Conservation (phyloP, 2,797 vertebrate species). For the Anguilla marmorata region DNA sequence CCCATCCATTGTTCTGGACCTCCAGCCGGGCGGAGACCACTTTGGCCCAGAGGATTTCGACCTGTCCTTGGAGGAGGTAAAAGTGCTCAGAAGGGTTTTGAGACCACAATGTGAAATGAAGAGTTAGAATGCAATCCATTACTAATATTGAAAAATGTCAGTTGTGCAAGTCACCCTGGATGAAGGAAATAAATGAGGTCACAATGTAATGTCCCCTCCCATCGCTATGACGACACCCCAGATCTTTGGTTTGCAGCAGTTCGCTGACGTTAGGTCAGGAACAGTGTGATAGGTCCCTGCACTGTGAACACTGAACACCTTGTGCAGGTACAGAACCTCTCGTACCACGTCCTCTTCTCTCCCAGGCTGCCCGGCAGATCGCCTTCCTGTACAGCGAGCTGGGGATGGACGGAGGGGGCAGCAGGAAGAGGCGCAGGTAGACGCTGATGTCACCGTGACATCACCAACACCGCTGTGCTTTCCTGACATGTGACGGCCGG, state of each 20-base stretch:
- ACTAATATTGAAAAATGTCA: neutral
- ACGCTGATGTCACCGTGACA: neutral
- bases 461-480: no score
- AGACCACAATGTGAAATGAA: neutral
- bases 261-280: neutral
- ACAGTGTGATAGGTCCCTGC: neutral
- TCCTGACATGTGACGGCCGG: neutral
- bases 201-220: neutral
- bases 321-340: no score
- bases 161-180: neutral
- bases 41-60: constrained; percentile 77
- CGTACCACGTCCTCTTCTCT: constrained; percentile 42
- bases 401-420: constrained; percentile 59
- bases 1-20: constrained; percentile 80
- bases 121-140: neutral
- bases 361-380: constrained; percentile 82
- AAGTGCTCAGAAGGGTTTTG: no score
- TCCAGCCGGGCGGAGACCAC: constrained; percentile 82
- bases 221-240: neutral
- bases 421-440: constrained; percentile 49
- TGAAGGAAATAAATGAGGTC: neutral
- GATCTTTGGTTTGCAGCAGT: neutral
- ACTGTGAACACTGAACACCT: neutral
- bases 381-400: constrained; percentile 87
- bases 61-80: constrained; percentile 83